Evolutionary conservation across 2,113 vertebrate genomes (phyloP), one percentile per base, ranked within the genome.

Genomic region (Nothoprocta perdicaria): DNA sequence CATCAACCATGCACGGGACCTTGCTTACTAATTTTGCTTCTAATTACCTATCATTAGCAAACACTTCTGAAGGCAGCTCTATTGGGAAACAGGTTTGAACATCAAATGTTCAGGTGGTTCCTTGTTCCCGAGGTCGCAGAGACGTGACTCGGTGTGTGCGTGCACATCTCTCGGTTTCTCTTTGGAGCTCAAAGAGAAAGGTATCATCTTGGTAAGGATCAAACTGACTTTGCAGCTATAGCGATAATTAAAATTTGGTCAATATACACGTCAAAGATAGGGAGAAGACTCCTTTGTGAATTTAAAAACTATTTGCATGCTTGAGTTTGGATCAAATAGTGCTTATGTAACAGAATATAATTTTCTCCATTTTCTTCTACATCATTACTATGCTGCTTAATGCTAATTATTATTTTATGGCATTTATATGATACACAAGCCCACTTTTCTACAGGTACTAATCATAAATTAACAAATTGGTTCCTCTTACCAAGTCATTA

Each of bases 391-490:
- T 2, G 12, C 16, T 55, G 23, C 18, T 61, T 45, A 33, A 10
- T 23, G 43, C 43, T 29, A 38, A 61, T 17, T 68, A 77, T 45
- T 65, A 41, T 62, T 89, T 48, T 67, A 9, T 14, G 60, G 35
- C 50, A 77, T 27, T 67, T 48, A 40, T 12, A 67, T 10, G n/a
- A 77, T 23, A 78, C 12, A 80, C 29, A 88, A 86, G 68, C 46
- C 53, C 31, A 80, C 62, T 78, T 38, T 50, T 50, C 41, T 24
- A 69, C 22, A 86, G 67, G 13, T 74, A 67, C 12, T 61, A 91
- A 58, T 86, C 94, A 92, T 80, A 21, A 90, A 95, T 92, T 84
- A 74, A 72, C 55, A 43, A 81, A 26, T 48, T 53, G 48, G 73
- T 85, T 76, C 66, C 84, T 55, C 10, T 48, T 72, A 89, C 43